Base-by-base conservation (phyloP, 1,140 invertebrate species). In the Pseudoatta argentina region DNA sequence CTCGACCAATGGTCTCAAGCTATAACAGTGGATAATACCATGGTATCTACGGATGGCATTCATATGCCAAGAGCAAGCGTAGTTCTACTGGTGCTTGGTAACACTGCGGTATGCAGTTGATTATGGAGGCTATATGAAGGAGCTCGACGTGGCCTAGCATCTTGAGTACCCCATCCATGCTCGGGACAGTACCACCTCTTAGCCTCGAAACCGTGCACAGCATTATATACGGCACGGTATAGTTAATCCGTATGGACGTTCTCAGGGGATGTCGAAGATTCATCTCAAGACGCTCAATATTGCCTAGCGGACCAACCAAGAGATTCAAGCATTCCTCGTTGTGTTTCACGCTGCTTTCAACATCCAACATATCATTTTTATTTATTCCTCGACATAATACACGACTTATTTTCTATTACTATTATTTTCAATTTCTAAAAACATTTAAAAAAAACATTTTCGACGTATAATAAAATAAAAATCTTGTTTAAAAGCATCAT, bases 91-190 rank as follows among this genome's bases (percentile, higher is more conserved):
- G 87, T 81, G 90, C 86, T 83, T 93, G 88, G 92, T 93, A 93
- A 93, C 91, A 93, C 88, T 93, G 92, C 83, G 92, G 92, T 93
- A 93, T 93, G 92, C 92, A 93, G 92, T 93, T 93, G 92, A 93
- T 93, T 93, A 93, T 93, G 91, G 92, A 93, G 90, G 92, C 92
- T 93, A 92, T 93, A 93, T 93, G 91, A 93, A 93, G 92, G 92
- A 91, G 89, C 92, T 89, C 91, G 92, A 93, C 92, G 92, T 93
- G 92, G 91, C 91, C 92, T 88, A 93, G 92, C 92, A 93, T 93
- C 92, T 93, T 93, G 92, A 93, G 92, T 93, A 92, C 91, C 91
- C 91, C 89, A 92, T 93, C 90, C 91, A 73, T 88, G 81, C 85
- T 89, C 87, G 67, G 76, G 67, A 81, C 87, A 83, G 86, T 71